These are phyloP conservation scores for Parnassius apollo DNA, from an alignment of 2,888 invertebrate species.

Conservation along the genomic window DNA sequence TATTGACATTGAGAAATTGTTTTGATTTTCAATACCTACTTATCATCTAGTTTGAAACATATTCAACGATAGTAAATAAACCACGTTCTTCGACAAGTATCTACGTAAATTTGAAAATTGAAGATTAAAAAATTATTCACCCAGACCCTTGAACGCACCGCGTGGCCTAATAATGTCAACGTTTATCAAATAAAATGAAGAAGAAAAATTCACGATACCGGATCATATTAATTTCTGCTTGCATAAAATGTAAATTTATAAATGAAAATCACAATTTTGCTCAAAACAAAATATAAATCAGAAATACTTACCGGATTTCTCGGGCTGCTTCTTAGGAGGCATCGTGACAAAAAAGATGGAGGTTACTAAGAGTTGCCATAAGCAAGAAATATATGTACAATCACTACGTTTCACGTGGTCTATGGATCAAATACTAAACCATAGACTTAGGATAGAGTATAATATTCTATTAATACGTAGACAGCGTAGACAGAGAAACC, in stretches of 20 bases:
- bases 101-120: too few species aligned
- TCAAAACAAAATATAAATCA: slow-evolving; percentile 39
- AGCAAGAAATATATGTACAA: not conserved
- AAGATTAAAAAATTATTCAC: too few species aligned
- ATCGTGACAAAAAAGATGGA: slow-evolving; percentile 83
- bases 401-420: too few species aligned
- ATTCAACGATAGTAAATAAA: too few species aligned
- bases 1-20: too few species aligned
- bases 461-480: too few species aligned
- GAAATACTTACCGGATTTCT: slow-evolving; percentile 88
- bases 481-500: too few species aligned
- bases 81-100: too few species aligned
- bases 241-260: slow-evolving; percentile 4
- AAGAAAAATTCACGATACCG: slow-evolving; percentile 29
- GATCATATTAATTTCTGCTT: not conserved
- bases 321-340: slow-evolving; percentile 94
- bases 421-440: too few species aligned
- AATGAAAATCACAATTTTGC: slow-evolving; percentile 3
- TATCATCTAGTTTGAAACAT: too few species aligned
- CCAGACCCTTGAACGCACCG: not conserved
- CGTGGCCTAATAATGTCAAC: slow-evolving; percentile 6
- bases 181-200: slow-evolving; percentile 7
- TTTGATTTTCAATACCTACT: too few species aligned
- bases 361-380: slow-evolving; percentile 42
- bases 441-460: too few species aligned